Base-by-base conservation (phyloP, 2,888 invertebrate genomes). In the Molanna angustata region DNA sequence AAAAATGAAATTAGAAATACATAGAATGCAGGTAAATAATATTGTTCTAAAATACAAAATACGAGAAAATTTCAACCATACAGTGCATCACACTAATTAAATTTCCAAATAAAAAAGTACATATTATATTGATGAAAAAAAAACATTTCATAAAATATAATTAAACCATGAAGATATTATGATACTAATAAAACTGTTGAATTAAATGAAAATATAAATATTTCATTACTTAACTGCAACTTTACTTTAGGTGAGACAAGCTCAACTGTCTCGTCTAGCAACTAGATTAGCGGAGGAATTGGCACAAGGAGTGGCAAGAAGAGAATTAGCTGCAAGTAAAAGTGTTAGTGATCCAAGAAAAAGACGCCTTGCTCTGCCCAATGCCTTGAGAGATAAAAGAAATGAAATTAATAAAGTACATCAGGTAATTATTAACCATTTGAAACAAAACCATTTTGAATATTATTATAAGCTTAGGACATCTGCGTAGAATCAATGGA, bases 1-100 rank as follows among this genome's bases (percentile, higher is more conserved):
- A 0, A 77, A 77, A 22, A 90, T 91, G 90, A 85, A 80, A 65
- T 78, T 75, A 32, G 91, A 92, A 74, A 90, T 92, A 64, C 90
- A 90, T 62, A 79, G 86, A 61, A 91, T 91, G 91, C 83, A 87
- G 70, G 88, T 90, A 66, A 72, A 56, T 37, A n/a, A n/a, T n/a
- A n/a, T n/a, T n/a, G n/a, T n/a, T n/a, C n/a, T n/a, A n/a, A n/a
- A n/a, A n/a, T n/a, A n/a, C n/a, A n/a, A n/a, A n/a, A n/a, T n/a
- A n/a, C n/a, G n/a, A n/a, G n/a, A n/a, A n/a, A n/a, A n/a, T n/a
- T n/a, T n/a, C n/a, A n/a, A n/a, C n/a, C n/a, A n/a, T n/a, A n/a
- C n/a, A n/a, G n/a, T n/a, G n/a, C n/a, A n/a, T n/a, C n/a, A n/a
- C n/a, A n/a, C n/a, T n/a, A n/a, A n/a, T n/a, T n/a, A n/a, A n/a